Base-by-base conservation (phyloP, 2,888 invertebrate genomes). In the Leptothorax acervorum region DNA sequence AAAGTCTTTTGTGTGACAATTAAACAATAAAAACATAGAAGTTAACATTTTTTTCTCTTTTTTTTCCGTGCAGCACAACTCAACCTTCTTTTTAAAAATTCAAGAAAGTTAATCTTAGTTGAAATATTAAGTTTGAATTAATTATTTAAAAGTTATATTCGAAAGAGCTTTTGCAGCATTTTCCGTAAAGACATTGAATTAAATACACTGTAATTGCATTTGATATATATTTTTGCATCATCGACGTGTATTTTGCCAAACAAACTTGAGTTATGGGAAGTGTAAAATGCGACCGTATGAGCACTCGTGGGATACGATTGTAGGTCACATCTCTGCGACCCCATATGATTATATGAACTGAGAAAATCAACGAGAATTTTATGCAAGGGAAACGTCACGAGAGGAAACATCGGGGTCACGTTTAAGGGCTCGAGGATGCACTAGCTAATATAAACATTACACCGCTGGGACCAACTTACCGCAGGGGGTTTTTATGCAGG, bases 371-470 rank as follows among this genome's bases (percentile, higher is more conserved):
- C 91, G 86, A 87, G 88, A 85, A 85, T 87, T 92, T 90, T 87
- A 86, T 89, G 84, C 79, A 79, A 86, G 82, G 68, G 76, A 82
- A 85, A 83, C 35, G 57, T 35, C 70, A 75, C 6, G 55, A 63
- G 55, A 66, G 62, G 18, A 81, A 68, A 68, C 23, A 66, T 71
- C 62, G 39, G 62, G 12, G 55, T 60, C 11, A 42, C 31, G 74
- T 68, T 65, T 66, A 57, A 73, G 78, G 90, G 89, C 75, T 76
- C 81, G 88, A 85, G 85, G 88, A 90, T 92, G 90, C 91, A 92
- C 92, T 90, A 86, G 92, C 92, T 93, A 94, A 94, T 94, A 93
- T 92, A 94, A 94, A 94, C 92, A 94, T 93, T 92, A 93, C 90
- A 92, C 92, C 90, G 55, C 85, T 86, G 92, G 92, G 93, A 91